Evolutionary conservation across 92 coral and sea anemone genomes (phyloP).

Genomic region (Paramuricea clavata): DNA sequence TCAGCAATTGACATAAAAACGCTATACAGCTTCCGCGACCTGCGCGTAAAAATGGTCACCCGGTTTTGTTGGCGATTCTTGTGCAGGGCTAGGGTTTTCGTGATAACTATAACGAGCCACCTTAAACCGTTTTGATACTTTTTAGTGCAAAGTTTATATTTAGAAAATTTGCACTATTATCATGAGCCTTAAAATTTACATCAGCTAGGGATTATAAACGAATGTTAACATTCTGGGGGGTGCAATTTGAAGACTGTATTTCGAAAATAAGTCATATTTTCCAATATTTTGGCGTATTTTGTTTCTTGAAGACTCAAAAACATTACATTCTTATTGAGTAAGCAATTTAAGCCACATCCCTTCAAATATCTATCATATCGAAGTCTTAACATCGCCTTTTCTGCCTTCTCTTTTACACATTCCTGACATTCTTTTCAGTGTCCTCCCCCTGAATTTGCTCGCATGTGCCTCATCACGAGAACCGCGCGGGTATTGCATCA

Average conservation of each 20-base stretch:
- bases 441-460: conserved; percentile 13
- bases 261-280: background rate
- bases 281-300: background rate
- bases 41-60: too few relatives aligned
- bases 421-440: conserved; percentile 9
- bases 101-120: too few relatives aligned
- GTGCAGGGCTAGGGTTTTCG: too few relatives aligned
- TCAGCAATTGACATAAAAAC: too few relatives aligned
- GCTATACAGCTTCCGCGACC: too few relatives aligned
- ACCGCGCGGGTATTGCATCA: background rate
- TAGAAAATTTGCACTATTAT: too few relatives aligned
- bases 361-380: background rate
- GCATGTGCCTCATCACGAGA: conserved; percentile 12
- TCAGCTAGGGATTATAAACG: background rate
- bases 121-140: too few relatives aligned
- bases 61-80: too few relatives aligned
- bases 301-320: background rate
- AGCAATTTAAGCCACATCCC: background rate
- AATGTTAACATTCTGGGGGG: conserved; percentile 1
- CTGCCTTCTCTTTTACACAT: background rate
- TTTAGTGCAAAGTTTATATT: too few relatives aligned
- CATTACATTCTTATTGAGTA: background rate
- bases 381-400: conserved; percentile 10
- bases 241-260: background rate
- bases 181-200: background rate